These are phyloP conservation scores for Notiomystis cincta DNA, from an alignment of 2,113 vertebrate genomes.

Conservation along the genomic window DNA sequence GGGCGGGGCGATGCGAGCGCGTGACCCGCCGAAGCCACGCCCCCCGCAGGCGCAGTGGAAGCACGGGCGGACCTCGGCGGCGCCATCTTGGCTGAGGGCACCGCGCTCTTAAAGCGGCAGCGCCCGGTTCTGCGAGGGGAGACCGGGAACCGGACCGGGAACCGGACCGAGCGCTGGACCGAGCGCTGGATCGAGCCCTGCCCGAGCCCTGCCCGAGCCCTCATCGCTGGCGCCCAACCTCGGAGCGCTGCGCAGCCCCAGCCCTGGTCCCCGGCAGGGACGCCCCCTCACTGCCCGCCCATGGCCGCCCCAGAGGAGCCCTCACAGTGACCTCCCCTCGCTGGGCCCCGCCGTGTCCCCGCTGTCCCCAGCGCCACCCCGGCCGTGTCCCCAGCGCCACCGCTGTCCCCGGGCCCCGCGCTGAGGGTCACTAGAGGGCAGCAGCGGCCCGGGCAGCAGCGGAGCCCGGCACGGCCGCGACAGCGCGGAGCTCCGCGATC, in stretches of 20 bases:
- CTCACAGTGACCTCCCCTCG: rapidly evolving
- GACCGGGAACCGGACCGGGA: too few species aligned
- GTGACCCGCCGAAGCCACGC: rapidly evolving
- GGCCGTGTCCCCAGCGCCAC: too few species aligned
- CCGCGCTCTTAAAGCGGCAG: not conserved
- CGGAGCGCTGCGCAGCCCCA: too few species aligned
- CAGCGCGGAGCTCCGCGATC: not conserved
- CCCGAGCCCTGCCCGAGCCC: rapidly evolving
- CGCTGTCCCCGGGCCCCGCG: not conserved
- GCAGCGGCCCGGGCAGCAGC: not conserved
- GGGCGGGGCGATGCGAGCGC: rapidly evolving
- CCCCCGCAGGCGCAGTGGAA: rapidly evolving
- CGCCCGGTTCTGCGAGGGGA: rapidly evolving
- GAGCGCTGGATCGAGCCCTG: not conserved
- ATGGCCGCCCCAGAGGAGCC: not conserved
- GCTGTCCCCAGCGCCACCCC: not conserved
- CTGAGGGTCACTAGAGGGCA: not conserved
- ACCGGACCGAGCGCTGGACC: too few species aligned
- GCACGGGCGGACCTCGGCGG: not conserved
- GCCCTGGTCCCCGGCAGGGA: too few species aligned
- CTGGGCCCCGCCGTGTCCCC: too few species aligned
- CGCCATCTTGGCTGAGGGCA: constrained; percentile 13
- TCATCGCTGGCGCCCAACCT: too few species aligned
- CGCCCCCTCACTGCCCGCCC: too few species aligned
- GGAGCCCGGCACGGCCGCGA: not conserved